Evolutionary conservation across 1,140 invertebrate genomes (phyloP), one percentile per base, ranked within the genome.

Genomic region (Aphis craccivora): DNA sequence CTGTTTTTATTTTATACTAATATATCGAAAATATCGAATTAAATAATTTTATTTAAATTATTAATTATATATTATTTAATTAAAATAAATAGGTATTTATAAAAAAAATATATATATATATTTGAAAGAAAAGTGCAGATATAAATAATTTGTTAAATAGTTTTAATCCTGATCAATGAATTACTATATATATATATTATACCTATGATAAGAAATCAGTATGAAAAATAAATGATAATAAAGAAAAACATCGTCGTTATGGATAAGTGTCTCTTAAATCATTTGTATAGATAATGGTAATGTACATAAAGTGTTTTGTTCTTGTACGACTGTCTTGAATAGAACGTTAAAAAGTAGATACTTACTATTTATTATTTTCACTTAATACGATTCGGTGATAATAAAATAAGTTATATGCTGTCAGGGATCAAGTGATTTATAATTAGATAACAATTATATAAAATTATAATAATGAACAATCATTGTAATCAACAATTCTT

Each of bases 381-480:
- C 89, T 90, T 67, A 55, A 90, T 60, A 90, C 55, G 40, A 90
- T 90, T 90, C 6, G 37, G 40, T 60, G 53, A 90, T 90, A 67
- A 90, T 25, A 43, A 67, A 90, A 67, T 40, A 90, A 67, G 53
- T 90, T 67, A 55, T 67, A 43, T 90, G 55, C 55, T 30, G 53
- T 90, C 89, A 43, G 40, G 53, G 89, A 90, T 67, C 89, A 90
- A 90, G 89, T 90, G 89, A 90, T 90, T 90, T 90, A 67, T 90
- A 90, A 90, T 90, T 90, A 90, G 89, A 90, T 90, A 67, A 90
- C 55, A 90, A 67, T 90, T 90, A 90, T 37, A 90, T 37, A 90
- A 67, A 60, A 60, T 90, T 67, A 43, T 89, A 37, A 55, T 89
- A 89, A 89, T 89, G 88, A 89, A 89, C 51, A 40, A 89, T 89